Evolutionary conservation across 2,888 invertebrate genomes (phyloP).

Genomic region (Thumatha senex): DNA sequence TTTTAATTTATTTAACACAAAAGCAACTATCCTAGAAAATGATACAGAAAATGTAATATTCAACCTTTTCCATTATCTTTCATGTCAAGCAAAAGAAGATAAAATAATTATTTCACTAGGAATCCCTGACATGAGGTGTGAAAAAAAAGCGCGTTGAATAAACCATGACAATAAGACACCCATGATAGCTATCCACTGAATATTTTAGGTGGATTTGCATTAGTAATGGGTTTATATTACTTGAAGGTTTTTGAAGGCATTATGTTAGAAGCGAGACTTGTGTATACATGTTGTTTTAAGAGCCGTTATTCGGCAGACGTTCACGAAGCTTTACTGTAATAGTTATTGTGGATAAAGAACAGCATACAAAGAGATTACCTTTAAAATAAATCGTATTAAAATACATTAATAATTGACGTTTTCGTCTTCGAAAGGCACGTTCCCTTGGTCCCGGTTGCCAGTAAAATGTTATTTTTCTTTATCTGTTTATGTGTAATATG

Average conservation of each 20-base stretch:
- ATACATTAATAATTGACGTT: no score
- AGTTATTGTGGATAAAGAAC: no score
- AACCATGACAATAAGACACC: conserved; percentile 4
- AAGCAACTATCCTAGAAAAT: conserved; percentile 2
- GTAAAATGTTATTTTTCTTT: no score
- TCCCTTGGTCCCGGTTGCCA: no score
- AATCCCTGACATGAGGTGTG: conserved; percentile 23
- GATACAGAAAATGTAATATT: conserved; percentile 36
- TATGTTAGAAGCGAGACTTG: not conserved
- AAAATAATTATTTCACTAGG: conserved; percentile 47
- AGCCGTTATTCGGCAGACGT: not conserved
- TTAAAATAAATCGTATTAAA: no score
- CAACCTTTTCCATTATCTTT: conserved; percentile 45
- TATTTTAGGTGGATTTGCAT: conserved; percentile 12
- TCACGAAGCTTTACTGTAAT: not conserved
- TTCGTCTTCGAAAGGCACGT: no score
- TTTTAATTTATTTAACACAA: no score
- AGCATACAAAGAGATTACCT: no score
- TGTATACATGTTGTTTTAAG: not conserved
- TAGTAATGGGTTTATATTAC: conserved; percentile 2
- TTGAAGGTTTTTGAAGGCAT: conserved; percentile 4
- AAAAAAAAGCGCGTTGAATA: conserved; percentile 8
- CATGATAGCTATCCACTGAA: conserved; percentile 10
- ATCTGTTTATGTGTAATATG: no score
- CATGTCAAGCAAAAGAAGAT: conserved; percentile 31